A percentile compares a stretch with the other conserved stretches of the same genome.
Conservation (phyloP, 2,888 invertebrate species). For the Napeogenes inachia region DNA sequence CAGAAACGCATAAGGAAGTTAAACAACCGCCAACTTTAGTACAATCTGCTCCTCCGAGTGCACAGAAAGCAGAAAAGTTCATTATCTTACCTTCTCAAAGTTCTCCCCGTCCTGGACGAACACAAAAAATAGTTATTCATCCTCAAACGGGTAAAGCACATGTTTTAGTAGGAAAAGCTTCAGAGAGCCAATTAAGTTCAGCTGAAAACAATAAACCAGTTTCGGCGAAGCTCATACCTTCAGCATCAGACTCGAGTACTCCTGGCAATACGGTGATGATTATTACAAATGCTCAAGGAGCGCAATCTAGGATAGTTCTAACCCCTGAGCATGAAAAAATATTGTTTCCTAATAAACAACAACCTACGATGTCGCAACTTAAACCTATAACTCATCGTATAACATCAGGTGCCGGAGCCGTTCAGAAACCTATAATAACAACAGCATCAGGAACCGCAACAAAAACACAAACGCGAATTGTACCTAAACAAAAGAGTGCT, state of each 20-base stretch:
- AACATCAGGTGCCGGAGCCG: conserved; percentile 41
- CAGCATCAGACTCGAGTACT: conserved; percentile 51
- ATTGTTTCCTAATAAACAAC: conserved; percentile 74
- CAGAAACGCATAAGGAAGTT: conserved; percentile 58
- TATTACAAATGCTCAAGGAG: conserved; percentile 79
- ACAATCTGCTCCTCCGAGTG: conserved; percentile 48
- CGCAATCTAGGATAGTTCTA: conserved; percentile 77
- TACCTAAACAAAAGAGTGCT: conserved; percentile 68
- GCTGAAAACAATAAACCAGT: conserved; percentile 54
- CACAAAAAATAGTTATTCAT: conserved; percentile 70
- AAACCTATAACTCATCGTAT: conserved; percentile 62
- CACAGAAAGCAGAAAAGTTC: conserved; percentile 62
- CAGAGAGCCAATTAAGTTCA: conserved; percentile 42
- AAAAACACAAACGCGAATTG: conserved; percentile 57
- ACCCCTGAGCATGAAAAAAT: conserved; percentile 80
- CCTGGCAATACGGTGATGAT: conserved; percentile 80
- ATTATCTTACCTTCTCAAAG: conserved; percentile 62
- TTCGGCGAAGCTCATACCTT: conserved; percentile 60
- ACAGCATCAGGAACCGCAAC: conserved; percentile 39
- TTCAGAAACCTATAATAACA: conserved; percentile 48
- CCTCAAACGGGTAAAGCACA: conserved; percentile 71
- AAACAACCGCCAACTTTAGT: conserved; percentile 45
- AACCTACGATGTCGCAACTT: conserved; percentile 56
- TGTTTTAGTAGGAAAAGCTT: conserved; percentile 56
- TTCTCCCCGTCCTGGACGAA: conserved; percentile 56